A percentile compares a stretch with the other conserved stretches of the same genome.
Conservation (phyloP, 2,888 invertebrate genomes). For the Antheraea yamamai region DNA sequence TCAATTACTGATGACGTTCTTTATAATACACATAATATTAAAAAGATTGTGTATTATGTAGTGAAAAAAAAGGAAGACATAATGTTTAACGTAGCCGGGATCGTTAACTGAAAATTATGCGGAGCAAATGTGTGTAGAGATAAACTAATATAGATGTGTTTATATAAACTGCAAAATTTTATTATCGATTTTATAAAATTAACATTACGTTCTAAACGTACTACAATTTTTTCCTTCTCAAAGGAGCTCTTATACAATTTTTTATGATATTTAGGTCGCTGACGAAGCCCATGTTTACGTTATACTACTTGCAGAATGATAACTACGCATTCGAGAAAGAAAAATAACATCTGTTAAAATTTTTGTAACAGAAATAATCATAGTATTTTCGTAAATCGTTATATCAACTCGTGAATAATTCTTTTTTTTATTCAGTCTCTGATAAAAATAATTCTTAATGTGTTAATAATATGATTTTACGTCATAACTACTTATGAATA, state of each 20-base stretch:
- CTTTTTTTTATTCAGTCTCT: background rate
- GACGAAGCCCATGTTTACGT: constrained; percentile 5
- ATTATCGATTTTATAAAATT: background rate
- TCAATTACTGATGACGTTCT: no score
- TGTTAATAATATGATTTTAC: constrained; percentile 3
- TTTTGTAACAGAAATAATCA: constrained; percentile 4
- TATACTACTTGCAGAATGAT: constrained; percentile 5
- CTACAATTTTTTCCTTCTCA: background rate
- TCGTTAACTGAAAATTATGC: background rate
- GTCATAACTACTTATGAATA: background rate
- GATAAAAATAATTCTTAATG: background rate
- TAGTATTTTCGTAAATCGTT: background rate
- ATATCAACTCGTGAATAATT: constrained; percentile 1
- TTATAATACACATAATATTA: no score
- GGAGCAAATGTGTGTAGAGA: background rate
- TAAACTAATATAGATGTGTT: background rate
- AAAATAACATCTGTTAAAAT: constrained; percentile 9
- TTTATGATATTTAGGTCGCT: constrained; percentile 13
- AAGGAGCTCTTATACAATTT: background rate
- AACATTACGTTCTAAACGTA: background rate
- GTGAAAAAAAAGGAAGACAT: background rate
- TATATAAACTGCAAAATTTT: background rate
- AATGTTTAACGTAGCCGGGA: background rate
- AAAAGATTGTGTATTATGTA: background rate
- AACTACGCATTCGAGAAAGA: constrained; percentile 4